Evolutionary conservation across 2,113 vertebrate genomes (phyloP).

Genomic region (Leiothrix lutea): DNA sequence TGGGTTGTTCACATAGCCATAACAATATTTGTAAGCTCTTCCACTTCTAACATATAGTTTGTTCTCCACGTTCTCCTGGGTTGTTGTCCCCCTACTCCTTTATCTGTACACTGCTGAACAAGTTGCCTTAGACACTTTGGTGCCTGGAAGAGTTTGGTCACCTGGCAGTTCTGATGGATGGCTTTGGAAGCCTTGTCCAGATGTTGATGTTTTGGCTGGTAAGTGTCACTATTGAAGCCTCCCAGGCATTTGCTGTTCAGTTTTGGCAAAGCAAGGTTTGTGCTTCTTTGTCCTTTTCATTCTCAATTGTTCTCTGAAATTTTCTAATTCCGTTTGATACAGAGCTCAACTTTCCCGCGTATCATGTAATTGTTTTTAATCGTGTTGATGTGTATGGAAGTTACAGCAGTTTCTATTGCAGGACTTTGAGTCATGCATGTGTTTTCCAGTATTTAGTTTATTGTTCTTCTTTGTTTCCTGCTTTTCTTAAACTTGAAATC

Average conservation of each 20-base stretch:
- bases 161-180: neutral
- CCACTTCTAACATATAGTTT: neutral
- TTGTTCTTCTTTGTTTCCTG: constrained; percentile 35
- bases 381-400: neutral
- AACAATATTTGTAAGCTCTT: neutral
- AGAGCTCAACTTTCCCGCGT: neutral
- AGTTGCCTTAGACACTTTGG: neutral
- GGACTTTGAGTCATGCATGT: constrained; percentile 29
- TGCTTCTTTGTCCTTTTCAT: neutral
- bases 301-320: neutral
- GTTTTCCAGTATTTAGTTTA: constrained; percentile 27
- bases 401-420: constrained; percentile 26
- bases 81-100: neutral
- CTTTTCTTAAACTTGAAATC: constrained; percentile 28
- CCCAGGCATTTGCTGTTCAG: neutral
- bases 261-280: neutral
- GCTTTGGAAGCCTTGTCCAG: neutral
- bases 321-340: neutral
- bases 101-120: neutral
- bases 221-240: neutral
- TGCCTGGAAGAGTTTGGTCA: accelerated
- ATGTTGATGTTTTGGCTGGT: neutral
- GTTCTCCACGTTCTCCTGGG: neutral
- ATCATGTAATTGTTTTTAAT: neutral
- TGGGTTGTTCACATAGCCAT: neutral